phyloP scores from a whole-genome alignment of 2,113 vertebrate species.

The Ceratotherium simum region DNA sequence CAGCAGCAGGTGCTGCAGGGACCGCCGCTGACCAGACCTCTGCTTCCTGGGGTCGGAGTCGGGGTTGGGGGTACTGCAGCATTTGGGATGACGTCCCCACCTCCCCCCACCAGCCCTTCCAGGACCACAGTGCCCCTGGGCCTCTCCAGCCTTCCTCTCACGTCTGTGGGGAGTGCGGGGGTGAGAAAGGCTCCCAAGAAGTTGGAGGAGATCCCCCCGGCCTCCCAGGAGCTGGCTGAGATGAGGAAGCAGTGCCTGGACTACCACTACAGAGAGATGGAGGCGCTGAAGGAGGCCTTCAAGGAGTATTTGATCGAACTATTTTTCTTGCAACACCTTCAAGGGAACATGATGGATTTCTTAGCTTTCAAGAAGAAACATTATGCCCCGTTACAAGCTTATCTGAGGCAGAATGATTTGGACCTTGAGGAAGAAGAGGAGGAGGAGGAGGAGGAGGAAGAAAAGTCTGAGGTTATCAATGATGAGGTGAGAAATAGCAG shows the following conservation, averaged over 20 bases:
- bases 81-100: conserved; percentile 92
- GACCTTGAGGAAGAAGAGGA: conserved; percentile 98
- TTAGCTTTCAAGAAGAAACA: conserved; percentile 97
- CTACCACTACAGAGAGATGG: conserved; percentile 95
- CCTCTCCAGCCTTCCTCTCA: conserved; percentile 90
- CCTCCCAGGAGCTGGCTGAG: conserved; percentile 94
- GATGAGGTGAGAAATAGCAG: conserved; percentile 92
- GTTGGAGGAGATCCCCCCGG: conserved; percentile 95
- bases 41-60: conserved; percentile 86
- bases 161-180: conserved; percentile 83
- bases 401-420: conserved; percentile 96
- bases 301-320: conserved; percentile 96
- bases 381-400: conserved; percentile 94
- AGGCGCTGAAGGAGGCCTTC: conserved; percentile 93
- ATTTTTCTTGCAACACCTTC: conserved; percentile 98
- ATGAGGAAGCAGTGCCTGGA: conserved; percentile 96
- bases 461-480: conserved; percentile 97
- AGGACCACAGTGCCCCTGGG: conserved; percentile 90
- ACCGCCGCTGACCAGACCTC: conserved; percentile 80
- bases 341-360: conserved; percentile 99
- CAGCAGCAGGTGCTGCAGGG: conserved; percentile 83
- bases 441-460: conserved; percentile 96
- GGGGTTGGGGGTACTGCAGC: conserved; percentile 86
- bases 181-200: conserved; percentile 93
- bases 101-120: conserved; percentile 94